Evolutionary conservation across 2,113 vertebrate species (phyloP), one percentile per base, ranked within the genome.

Genomic region (Rhipidura dahli): DNA sequence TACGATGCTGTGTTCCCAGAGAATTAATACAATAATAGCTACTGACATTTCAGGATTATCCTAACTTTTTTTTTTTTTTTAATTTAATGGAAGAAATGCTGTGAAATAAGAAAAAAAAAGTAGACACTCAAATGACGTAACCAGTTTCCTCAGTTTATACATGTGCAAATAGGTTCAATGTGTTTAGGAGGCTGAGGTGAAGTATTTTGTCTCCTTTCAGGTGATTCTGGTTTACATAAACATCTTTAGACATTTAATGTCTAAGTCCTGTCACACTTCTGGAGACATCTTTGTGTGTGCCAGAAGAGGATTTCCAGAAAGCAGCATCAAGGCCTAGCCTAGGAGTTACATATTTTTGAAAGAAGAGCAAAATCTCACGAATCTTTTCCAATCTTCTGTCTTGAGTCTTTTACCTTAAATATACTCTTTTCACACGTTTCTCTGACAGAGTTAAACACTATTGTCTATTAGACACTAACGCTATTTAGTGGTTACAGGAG

Each of bases 191-290:
- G 31, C 22, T 28, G n/a, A 85, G 7, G 4, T 44, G 37, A 81
- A 91, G 6, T 13, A 59, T 75, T 90, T 93, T 83, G 7, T 78
- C 11, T 83, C 33, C 50, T 86, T 31, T 11, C 10, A 86, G 10
- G 2, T 4, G 6, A 17, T 7, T 72, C 6, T 40, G 1, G 0
- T 65, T 49, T 28, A n/a, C 5, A 35, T 2, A 57, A 72, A 64
- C 8, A 45, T 49, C 49, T 91, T 87, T 49, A 59, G 11, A 84
- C 14, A 66, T 56, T 68, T 56, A 68, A 49, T 3, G 1, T 12
- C 15, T 45, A 49, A 63, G 27, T 61, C 24, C 31, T 69, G 22
- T 64, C 19, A 76, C 14, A 10, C 4, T 37, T 14, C 11, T 81
- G 45, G 18, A 65, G 13, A 59, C 12, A 45, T 11, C 8, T 64